Evolutionary conservation across 64 coral and sea anemone species (phyloP).

Genomic region (Platygyra sinensis): DNA sequence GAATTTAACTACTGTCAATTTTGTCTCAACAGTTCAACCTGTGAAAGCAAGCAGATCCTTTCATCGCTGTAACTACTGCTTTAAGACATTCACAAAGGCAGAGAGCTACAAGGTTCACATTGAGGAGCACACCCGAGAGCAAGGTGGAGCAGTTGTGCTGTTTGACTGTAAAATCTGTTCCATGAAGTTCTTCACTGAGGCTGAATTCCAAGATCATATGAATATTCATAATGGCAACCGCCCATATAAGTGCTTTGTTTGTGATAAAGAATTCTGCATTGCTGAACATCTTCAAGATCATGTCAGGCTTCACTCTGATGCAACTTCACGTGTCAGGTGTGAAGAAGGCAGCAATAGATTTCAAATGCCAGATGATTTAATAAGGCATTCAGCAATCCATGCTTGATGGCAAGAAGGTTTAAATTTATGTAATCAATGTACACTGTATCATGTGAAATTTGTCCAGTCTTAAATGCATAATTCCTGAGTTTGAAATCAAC

Average conservation of each 20-base stretch:
- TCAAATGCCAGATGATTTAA: not conserved
- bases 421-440: too few species aligned
- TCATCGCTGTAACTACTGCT: slow-evolving; percentile 83
- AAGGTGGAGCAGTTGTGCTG: slow-evolving; percentile 9
- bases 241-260: slow-evolving; percentile 81
- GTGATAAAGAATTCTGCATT: slow-evolving; percentile 85
- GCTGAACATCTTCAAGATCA: slow-evolving; percentile 85
- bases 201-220: slow-evolving; percentile 88
- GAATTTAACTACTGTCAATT: slow-evolving; percentile 8
- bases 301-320: slow-evolving; percentile 61
- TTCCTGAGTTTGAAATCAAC: too few species aligned
- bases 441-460: too few species aligned
- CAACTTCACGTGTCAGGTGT: not conserved
- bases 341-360: not conserved
- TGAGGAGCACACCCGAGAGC: slow-evolving; percentile 58
- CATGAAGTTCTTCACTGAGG: slow-evolving; percentile 56
- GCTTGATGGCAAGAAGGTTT: not conserved
- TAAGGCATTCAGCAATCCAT: slow-evolving; percentile 30
- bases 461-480: too few species aligned
- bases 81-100: slow-evolving; percentile 83
- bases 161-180: slow-evolving; percentile 86
- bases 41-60: slow-evolving; percentile 57
- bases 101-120: slow-evolving; percentile 66
- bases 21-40: slow-evolving; percentile 29
- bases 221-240: slow-evolving; percentile 81